These are phyloP conservation scores for Agraylea sexmaculata DNA, from an alignment of 1,140 invertebrate genomes.

Conservation along the genomic window DNA sequence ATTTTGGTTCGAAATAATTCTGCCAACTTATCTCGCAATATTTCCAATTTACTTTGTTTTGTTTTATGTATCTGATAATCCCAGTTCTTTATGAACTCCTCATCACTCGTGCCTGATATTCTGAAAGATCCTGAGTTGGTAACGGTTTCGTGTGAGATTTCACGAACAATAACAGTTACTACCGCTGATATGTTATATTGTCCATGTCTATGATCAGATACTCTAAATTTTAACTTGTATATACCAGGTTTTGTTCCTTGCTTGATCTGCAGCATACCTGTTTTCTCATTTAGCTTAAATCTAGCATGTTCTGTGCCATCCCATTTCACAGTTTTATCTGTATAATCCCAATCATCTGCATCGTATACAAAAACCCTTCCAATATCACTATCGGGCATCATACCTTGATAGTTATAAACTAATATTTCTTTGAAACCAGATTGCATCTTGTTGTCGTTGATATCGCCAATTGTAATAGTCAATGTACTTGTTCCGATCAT, in stretches of 20 bases:
- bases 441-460: constrained; percentile 59
- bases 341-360: constrained; percentile 59
- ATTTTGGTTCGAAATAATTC: constrained; percentile 42
- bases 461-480: constrained; percentile 55
- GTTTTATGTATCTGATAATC: constrained; percentile 23
- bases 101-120: constrained; percentile 49
- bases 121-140: constrained; percentile 55
- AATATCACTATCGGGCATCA: constrained; percentile 47
- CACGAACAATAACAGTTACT: constrained; percentile 48
- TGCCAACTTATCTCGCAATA: constrained; percentile 41
- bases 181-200: constrained; percentile 44
- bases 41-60: constrained; percentile 36
- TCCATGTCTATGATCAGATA: constrained; percentile 49
- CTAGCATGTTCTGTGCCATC: constrained; percentile 38
- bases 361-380: constrained; percentile 59
- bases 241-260: constrained; percentile 45
- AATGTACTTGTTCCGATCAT: constrained; percentile 53
- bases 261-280: constrained; percentile 53
- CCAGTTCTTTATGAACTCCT: constrained; percentile 53
- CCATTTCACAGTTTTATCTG: constrained; percentile 57
- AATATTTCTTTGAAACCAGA: constrained; percentile 56
- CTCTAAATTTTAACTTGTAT: constrained; percentile 48
- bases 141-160: constrained; percentile 53
- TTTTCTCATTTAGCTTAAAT: constrained; percentile 46
- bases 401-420: constrained; percentile 57